phyloP scores from a whole-genome alignment of 2,113 vertebrate species.

The Hepsetus odoe region DNA sequence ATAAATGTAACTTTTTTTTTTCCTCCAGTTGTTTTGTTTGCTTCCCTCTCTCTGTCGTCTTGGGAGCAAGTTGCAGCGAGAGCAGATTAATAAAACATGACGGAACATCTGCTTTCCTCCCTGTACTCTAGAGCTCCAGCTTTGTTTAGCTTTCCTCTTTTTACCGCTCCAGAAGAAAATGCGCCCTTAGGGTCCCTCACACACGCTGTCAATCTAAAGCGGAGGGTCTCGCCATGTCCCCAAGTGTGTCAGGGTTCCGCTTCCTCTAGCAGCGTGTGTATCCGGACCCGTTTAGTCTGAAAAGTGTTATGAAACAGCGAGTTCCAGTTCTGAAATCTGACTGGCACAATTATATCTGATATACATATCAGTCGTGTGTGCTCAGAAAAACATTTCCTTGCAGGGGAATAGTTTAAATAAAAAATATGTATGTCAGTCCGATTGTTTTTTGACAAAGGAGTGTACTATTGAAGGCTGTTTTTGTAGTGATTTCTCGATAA shows the following conservation, averaged over 20 bases:
- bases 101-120: conserved; percentile 46
- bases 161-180: background rate
- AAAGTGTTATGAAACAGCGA: background rate
- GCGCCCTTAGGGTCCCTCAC: background rate
- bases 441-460: too few species aligned
- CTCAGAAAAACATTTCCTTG: too few species aligned
- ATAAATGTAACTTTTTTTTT: conserved; percentile 4
- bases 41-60: background rate
- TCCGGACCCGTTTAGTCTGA: background rate
- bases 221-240: background rate
- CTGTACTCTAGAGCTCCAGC: background rate
- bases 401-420: too few species aligned
- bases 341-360: background rate
- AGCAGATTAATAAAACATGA: conserved; percentile 50
- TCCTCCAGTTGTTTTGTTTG: background rate
- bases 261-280: background rate
- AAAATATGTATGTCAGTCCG: too few species aligned
- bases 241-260: background rate
- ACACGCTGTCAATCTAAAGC: background rate
- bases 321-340: background rate
- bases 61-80: conserved; percentile 22
- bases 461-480: too few species aligned
- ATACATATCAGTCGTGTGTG: too few species aligned
- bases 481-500: too few species aligned
- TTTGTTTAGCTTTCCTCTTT: conserved; percentile 22